These are phyloP conservation scores for Ophion ellenae DNA, from an alignment of 2,888 invertebrate genomes.

Conservation along the genomic window DNA sequence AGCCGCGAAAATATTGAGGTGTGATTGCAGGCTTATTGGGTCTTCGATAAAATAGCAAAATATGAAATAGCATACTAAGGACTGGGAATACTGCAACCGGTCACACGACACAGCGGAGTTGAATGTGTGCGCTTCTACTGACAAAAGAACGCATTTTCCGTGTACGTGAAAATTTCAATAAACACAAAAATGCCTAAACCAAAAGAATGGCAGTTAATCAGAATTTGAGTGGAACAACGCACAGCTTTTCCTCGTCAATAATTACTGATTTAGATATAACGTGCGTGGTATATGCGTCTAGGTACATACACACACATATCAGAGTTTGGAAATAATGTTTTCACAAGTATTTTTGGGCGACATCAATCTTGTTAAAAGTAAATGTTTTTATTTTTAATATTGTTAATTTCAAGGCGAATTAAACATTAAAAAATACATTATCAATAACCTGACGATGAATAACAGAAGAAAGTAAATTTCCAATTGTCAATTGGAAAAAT, in stretches of 20 bases:
- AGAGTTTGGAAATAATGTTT: no score
- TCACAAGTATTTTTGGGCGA: no score
- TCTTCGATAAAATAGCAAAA: conserved; percentile 25
- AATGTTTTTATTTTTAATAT: no score
- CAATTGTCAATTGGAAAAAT: no score
- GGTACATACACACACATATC: conserved; percentile 6
- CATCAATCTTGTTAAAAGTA: no score
- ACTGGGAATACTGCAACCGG: conserved; percentile 58
- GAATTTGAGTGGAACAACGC: background rate
- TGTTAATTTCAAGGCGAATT: no score
- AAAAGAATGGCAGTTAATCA: background rate
- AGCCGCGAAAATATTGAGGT: conserved; percentile 17
- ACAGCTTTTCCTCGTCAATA: background rate
- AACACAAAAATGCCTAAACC: background rate
- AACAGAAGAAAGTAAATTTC: no score
- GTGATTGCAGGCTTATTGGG: conserved; percentile 8
- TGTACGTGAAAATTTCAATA: background rate
- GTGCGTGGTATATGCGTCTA: background rate
- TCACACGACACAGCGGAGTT: conserved; percentile 30
- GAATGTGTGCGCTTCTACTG: conserved; percentile 9
- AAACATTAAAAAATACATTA: no score
- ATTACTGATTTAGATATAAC: conserved; percentile 3
- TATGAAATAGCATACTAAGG: conserved; percentile 55
- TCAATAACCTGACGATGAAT: no score
- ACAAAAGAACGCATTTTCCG: background rate